Evolutionary conservation across 2,888 invertebrate genomes (phyloP), one percentile per base, ranked within the genome.

Genomic region (Diarsia brunnea): DNA sequence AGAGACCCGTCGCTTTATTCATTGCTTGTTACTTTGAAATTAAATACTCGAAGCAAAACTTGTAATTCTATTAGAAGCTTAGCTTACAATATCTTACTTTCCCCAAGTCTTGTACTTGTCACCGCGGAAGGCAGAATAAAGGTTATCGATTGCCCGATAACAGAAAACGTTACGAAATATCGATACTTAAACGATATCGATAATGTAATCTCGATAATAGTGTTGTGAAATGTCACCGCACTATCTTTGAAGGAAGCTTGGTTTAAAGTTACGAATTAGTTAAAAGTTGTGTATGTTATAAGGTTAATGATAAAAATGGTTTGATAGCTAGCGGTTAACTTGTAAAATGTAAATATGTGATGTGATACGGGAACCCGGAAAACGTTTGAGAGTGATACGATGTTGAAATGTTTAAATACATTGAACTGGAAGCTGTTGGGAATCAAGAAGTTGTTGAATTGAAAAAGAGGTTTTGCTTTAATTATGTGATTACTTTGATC

Each of bases 71-170:
- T 69, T 53, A 65, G 61, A 78, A 85, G 79, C 83, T 84, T 85
- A 75, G 74, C 64, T 79, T 74, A 83, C 83, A 79, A 81, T 78
- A 77, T 80, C 66, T 76, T 78, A 85, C 87, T 88, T 88, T 88
- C 88, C 79, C 88, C 73, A 49, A 72, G 69, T 78, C 81, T 79
- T 82, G 84, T 84, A 84, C 60, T 81, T 84, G 87, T 84, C 86
- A 84, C 82, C 75, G 75, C 83, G 88, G 89, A 88, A 89, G 87
- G 77, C 75, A 78, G 69, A 81, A 81, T 82, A 85, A 89, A 87
- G 89, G 87, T 90, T 87, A 89, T 89, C 87, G 90, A 84, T 86
- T 70, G 84, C 65, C 78, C 76, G 87, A 87, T 88, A 89, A 84
- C 84, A 78, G 79, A 72, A 66, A 79, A 84, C 69, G 82, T 85